These are phyloP conservation scores for Ylistrum balloti DNA, from an alignment of 1,140 invertebrate species.

Conservation along the genomic window DNA sequence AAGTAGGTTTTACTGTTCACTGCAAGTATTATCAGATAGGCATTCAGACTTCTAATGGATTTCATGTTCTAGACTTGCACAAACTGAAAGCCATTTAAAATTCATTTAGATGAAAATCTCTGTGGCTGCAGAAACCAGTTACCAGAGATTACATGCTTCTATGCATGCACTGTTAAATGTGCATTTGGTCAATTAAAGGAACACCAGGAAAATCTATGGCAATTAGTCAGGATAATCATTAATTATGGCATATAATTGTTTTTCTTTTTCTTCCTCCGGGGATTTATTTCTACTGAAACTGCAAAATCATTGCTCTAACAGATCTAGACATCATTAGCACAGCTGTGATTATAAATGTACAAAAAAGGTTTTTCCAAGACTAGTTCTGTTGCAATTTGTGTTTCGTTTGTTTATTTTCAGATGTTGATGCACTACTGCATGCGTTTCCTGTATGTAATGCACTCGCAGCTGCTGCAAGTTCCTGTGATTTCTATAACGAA, in stretches of 20 bases:
- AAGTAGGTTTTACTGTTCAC: neutral
- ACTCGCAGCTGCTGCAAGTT: conserved; percentile 7
- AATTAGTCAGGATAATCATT: neutral
- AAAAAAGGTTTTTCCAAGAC: neutral
- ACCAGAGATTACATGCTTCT: neutral
- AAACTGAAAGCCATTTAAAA: neutral
- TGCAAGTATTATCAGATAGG: neutral
- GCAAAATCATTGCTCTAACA: neutral
- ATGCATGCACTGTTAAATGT: neutral
- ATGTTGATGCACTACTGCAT: neutral
- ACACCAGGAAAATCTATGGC: neutral
- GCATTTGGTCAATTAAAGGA: neutral
- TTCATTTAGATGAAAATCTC: neutral
- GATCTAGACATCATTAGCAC: neutral
- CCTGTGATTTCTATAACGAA: conserved; percentile 20
- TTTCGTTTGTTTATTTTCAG: conserved; percentile 7
- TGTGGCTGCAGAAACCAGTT: neutral
- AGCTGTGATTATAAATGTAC: neutral
- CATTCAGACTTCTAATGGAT: neutral
- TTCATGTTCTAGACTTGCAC: neutral
- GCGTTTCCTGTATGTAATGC: conserved; percentile 3
- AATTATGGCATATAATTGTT: neutral
- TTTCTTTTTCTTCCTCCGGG: neutral
- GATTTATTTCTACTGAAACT: neutral
- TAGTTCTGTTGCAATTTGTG: neutral